Base-by-base conservation (phyloP, 1,140 invertebrate genomes). In the Neuroterus valhalla region DNA sequence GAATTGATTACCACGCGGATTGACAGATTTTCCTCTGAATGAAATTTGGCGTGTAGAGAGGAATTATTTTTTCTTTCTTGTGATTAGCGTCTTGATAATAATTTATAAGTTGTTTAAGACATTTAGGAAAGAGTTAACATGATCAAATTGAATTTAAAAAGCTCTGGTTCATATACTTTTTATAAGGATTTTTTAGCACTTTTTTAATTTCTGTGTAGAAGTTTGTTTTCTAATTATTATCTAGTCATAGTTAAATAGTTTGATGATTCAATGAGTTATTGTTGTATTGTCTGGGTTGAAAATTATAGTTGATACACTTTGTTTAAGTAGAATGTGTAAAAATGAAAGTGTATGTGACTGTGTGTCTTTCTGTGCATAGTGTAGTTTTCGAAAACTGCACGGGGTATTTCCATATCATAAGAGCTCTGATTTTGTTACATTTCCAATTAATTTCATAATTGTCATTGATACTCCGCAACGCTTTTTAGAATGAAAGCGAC, bases 171-270 rank as follows among this genome's bases (percentile, higher is more conserved):
- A 5, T 10, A 38, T 38, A 0, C 31, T 38, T 38, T 38, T 38
- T 38, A 38, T 38, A 38, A 8, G 31, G 10, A 38, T 10, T 8
- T 38, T 38, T 38, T 38, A 38, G 31, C 10, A 8, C 19, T 68
- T 67, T 72, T 42, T 26, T 62, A 38, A n/a, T 14, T 31, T 55
- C 14, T 14, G 3, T 23, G 23, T n/a, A 62, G 14, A 4, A 31
- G 1, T 62, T 38, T 31, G 23, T 62, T 62, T 6, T 31, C 8
- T 62, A 3, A 12, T 26, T 62, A 46, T 31, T 72, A 31, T 67
- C 46, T 66, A 73, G 62, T 45, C 11, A n/a, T 72, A 19, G 14
- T 42, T 44, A 15, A 45, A 67, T 46, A 72, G 42, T 72, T 66
- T 38, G 31, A 50, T 31, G 55, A 62, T 66, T 66, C 66, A 43